These are phyloP conservation scores for Aurelia aurita complex sp. Pacific DNA, from an alignment of 30 jellyfish, hydroid and myxozoan genomes.

Conservation along the genomic window DNA sequence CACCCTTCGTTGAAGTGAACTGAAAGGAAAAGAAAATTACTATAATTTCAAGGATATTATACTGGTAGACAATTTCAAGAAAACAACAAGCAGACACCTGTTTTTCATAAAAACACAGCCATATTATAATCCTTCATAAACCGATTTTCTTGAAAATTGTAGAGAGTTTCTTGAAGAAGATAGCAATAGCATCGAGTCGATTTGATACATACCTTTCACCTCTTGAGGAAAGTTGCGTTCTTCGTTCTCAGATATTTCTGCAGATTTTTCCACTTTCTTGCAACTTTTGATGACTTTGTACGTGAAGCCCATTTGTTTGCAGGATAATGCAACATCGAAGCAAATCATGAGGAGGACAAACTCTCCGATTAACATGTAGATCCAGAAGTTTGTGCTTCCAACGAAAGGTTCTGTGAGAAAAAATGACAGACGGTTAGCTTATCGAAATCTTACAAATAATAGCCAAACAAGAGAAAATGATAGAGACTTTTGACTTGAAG, in stretches of 20 bases:
- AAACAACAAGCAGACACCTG: background rate
- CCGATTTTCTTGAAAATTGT: no score
- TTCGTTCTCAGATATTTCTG: background rate
- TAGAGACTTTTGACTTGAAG: no score
- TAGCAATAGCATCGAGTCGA: no score
- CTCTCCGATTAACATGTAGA: slow-evolving; percentile 70
- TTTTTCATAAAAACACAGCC: background rate
- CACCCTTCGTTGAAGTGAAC: slow-evolving; percentile 66
- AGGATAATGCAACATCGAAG: slow-evolving; percentile 62
- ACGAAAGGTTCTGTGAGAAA: slow-evolving; percentile 38
- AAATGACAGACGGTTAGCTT: background rate
- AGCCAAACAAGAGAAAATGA: no score
- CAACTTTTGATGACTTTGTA: slow-evolving; percentile 40
- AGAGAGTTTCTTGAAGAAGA: no score
- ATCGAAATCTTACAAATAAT: no score
- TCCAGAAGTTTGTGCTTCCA: slow-evolving; percentile 73
- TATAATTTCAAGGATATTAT: background rate
- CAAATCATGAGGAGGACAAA: slow-evolving; percentile 59
- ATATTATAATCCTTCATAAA: background rate
- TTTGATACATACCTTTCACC: background rate
- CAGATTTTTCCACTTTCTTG: background rate
- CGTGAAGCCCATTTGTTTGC: slow-evolving; percentile 60
- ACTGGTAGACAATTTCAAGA: background rate
- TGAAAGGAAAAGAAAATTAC: background rate
- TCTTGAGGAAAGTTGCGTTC: background rate